Evolutionary conservation across 1,140 invertebrate species (phyloP), one percentile per base, ranked within the genome.

Genomic region (Diorhabda elongata): DNA sequence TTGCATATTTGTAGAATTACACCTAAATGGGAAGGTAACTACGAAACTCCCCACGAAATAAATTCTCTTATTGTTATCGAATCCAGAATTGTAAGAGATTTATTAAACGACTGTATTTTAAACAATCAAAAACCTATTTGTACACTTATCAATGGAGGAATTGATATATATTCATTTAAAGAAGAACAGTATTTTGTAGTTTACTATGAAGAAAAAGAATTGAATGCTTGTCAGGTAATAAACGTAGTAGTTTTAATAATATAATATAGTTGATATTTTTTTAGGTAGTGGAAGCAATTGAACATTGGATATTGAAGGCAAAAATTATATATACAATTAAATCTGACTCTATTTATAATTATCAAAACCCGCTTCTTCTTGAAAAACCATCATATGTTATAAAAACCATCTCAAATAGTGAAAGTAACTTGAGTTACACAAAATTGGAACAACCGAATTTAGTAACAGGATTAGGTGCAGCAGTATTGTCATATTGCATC

Each of bases 361-460:
- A 75, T 65, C 69, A 73, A 44, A 62, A 68, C 63, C 62, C 61
- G 11, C 44, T 74, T n/a, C 60, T 64, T 44, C 7, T 11, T 68
- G 44, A 58, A 42, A 66, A 65, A 9, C 42, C 61, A 43, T 59
- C 67, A 44, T 72, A 68, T 44, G 66, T 77, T 26, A 70, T 74
- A 9, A 69, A 69, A 52, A 71, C 47, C 41, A 65, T 75, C 7
- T 73, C 74, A 8, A 73, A 63, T 56, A 57, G 61, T 45, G 68
- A 44, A n/a, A 66, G 64, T 5, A 67, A 63, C 59, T 62, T 45
- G 47, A 68, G 70, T 65, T 69, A 67, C 60, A 69, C 63, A 64
- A 57, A 66, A 68, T 70, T 79, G 42, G 69, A 77, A 69, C 59
- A 71, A 7, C 78, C 78, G 11, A 79, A 79, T 68, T 61, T 78